phyloP scores from a whole-genome alignment of 2,113 vertebrate species.

The Baryphthengus martii region DNA sequence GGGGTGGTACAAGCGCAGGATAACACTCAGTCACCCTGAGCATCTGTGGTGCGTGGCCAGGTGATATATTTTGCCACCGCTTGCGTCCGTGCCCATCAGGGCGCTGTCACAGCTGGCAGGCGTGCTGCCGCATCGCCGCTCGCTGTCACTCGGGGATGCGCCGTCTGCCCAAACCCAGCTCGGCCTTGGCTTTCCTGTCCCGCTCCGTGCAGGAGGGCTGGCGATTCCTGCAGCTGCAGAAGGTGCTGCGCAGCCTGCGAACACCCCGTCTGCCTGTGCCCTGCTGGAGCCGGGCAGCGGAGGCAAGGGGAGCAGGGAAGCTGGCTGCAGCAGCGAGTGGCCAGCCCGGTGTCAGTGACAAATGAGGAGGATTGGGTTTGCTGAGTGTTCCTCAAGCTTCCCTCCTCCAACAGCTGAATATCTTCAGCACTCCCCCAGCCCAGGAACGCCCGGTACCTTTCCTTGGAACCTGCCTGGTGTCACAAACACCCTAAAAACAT shows the following conservation, averaged over 20 bases:
- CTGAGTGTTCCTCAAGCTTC: not conserved
- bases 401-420: not conserved
- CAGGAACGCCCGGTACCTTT: not conserved
- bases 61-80: not conserved
- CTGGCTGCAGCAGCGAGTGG: not conserved
- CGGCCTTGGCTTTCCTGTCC: not conserved
- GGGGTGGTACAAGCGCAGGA: not conserved
- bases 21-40: not conserved
- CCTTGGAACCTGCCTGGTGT: not conserved
- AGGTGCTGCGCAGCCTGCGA: not conserved
- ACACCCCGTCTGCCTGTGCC: rapidly evolving
- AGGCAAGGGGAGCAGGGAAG: not conserved
- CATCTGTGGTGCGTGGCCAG: no score
- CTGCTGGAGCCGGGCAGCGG: not conserved
- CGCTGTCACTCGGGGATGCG: not conserved
- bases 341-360: not conserved
- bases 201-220: not conserved
- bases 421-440: not conserved
- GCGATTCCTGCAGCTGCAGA: not conserved
- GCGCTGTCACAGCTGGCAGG: not conserved
- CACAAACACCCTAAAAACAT: not conserved
- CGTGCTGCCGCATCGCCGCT: not conserved
- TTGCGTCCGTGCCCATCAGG: not conserved
- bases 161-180: not conserved
- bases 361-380: not conserved